Base-by-base conservation (phyloP, 2,797 vertebrate genomes). In the Thaleichthys pacificus region DNA sequence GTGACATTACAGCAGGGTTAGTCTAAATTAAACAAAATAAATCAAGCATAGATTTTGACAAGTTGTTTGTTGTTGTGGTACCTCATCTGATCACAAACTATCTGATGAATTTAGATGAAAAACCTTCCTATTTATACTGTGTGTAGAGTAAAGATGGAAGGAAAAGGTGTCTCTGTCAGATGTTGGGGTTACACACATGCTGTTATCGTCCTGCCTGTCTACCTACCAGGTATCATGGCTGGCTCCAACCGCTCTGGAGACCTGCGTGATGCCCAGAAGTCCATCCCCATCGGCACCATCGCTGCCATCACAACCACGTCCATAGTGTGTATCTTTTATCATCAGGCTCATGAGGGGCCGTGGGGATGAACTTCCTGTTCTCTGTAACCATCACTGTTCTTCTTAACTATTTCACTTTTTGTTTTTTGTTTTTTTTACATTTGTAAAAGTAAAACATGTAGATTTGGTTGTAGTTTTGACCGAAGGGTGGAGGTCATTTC, bases 161-260 rank as follows among this genome's bases (percentile, higher is more conserved):
- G 12, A 28, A 28, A 3, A 21, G 11, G 17, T 60, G 57, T 54
- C 49, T 17, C 19, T 17, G 51, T 56, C 51, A 56, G 51, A n/a
- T n/a, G 19, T 56, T 56, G 1, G 4, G 17, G 51, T 56, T 56
- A 15, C 6, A 56, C 51, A n/a, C 51, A 56, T 56, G 6, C 51
- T 56, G 51, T 7, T 56, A 3, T n/a, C 3, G n/a, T 58, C 21
- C 54, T 56, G 17, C 26, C 57, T 60, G 12, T 64, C 24, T 69
- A 14, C 66, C 21, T 74, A 24, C 3, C 86, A 99, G 97, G 97
- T 67, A 99, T 99, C 86, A 99, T 99, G 97, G 97, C 97, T 2
- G 97, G 97, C 11, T 99, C 97, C 61, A 99, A 99, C 88, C 94
- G 97, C 70, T 99, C 97, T 0, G 97, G 97, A 78, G 97, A 99